These are phyloP conservation scores for Meteorus colon DNA, from an alignment of 2,888 invertebrate species.

Conservation along the genomic window DNA sequence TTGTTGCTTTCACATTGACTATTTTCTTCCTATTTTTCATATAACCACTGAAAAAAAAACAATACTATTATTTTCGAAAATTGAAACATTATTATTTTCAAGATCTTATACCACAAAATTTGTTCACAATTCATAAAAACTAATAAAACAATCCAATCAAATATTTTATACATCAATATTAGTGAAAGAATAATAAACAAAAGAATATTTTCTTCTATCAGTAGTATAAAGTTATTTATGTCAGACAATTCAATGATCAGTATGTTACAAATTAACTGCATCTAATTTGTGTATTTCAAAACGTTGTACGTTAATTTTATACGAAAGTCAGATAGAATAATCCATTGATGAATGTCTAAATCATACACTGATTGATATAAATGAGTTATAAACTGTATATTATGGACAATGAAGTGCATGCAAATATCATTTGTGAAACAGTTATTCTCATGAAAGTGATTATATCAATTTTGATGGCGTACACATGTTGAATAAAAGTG, in stretches of 20 bases:
- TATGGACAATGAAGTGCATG: slow-evolving; percentile 7
- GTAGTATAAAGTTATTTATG: no score
- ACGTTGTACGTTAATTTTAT: not conserved
- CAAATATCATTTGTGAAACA: slow-evolving; percentile 6
- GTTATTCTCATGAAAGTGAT: slow-evolving; percentile 5
- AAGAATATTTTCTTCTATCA: no score
- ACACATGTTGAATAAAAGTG: not conserved
- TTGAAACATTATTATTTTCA: not conserved
- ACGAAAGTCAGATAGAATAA: not conserved
- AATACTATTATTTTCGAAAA: not conserved
- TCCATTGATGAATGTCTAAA: slow-evolving; percentile 16
- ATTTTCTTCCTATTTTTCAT: not conserved
- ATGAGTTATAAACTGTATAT: not conserved
- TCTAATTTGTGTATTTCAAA: not conserved
- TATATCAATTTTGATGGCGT: not conserved
- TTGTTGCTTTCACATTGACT: not conserved
- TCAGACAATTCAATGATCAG: no score
- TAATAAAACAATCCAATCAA: no score
- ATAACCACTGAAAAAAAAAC: no score
- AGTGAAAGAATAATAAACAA: no score
- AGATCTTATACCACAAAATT: not conserved
- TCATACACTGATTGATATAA: not conserved
- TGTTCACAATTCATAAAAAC: no score
- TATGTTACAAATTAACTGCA: no score
- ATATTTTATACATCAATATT: no score